Evolutionary conservation across 2,797 vertebrate genomes (phyloP), one percentile per base, ranked within the genome.

Genomic region (Pseudomugil tenellus): DNA sequence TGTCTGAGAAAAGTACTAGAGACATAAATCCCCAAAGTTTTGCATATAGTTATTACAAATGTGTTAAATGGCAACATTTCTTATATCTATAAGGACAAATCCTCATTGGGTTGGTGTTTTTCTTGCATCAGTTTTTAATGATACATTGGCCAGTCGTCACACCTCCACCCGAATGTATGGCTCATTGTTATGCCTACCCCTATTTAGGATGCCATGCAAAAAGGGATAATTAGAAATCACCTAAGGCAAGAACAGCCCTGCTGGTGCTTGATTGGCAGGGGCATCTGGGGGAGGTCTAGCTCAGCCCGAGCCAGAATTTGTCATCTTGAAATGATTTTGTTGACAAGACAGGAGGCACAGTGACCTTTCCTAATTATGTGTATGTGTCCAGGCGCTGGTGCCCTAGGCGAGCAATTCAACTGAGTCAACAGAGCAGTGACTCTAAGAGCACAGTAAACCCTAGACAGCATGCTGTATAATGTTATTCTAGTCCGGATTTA

Each of bases 321-420:
- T 93, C 90, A 91, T 91, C 91, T 92, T 87, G 84, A 92, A 91
- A 87, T 89, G 90, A 93, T 90, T 90, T 88, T 92, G 91, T 92
- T 92, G 93, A 94, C 92, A 88, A 92, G 91, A 88, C 86, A 88
- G 85, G 85, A 91, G 90, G 88, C 87, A 89, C 77, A 49, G 77
- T 93, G 93, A 94, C 94, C 93, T 94, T 94, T 94, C 72, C 89
- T 94, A 92, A 91, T 93, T 93, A 93, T 89, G 87, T 91, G 87
- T 91, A 86, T 92, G 92, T 91, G 90, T 93, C 89, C 89, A 88
- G 91, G 86, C 89, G 29, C 80, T 71, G 84, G 72, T 23, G 92
- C 92, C 92, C 87, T 65, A 77, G 91, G 93, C 91, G 81, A 91
- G 90, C 89, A 92, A 94, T 92, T 93, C 90, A 89, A 92, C 91